A percentile compares a stretch with the other conserved stretches of the same genome.
phyloP scores from a whole-genome alignment of 2,113 vertebrate genomes.

The Podilymbus podiceps region DNA sequence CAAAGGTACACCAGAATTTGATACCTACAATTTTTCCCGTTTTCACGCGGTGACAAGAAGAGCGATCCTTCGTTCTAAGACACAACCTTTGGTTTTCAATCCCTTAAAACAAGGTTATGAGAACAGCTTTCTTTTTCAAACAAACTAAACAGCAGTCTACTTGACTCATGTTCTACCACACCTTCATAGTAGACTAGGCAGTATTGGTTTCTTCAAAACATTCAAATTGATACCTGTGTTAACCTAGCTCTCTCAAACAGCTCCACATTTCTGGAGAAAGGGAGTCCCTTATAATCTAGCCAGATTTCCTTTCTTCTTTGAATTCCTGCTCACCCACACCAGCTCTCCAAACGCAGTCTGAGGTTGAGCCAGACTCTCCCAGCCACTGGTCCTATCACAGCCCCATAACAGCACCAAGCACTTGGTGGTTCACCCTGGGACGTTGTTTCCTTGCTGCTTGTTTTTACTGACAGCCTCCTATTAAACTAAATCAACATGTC shows the following conservation, averaged over 20 bases:
- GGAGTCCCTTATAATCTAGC: not conserved
- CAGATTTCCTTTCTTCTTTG: not conserved
- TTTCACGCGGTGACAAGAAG: not conserved
- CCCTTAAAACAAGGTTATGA: not conserved
- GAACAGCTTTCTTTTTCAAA: not conserved
- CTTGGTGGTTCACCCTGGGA: not conserved
- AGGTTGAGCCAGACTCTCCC: conserved; percentile 11
- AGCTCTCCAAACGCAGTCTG: not conserved
- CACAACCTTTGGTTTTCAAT: not conserved
- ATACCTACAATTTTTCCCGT: not conserved
- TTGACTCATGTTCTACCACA: not conserved
- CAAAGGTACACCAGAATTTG: not conserved
- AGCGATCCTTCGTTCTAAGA: not conserved
- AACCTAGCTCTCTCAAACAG: not conserved
- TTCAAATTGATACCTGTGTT: not conserved
- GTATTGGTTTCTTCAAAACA: not conserved
- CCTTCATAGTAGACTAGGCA: not conserved
- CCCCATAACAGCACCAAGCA: not conserved
- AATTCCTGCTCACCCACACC: not conserved
- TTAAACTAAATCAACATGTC: not conserved
- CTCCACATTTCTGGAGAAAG: not conserved
- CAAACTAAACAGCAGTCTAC: not conserved
- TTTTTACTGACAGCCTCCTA: not conserved
- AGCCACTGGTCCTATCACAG: not conserved
- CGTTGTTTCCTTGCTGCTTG: not conserved